These are phyloP conservation scores for Nephrotoma guestfalica DNA, from an alignment of 2,888 invertebrate species.

Conservation along the genomic window DNA sequence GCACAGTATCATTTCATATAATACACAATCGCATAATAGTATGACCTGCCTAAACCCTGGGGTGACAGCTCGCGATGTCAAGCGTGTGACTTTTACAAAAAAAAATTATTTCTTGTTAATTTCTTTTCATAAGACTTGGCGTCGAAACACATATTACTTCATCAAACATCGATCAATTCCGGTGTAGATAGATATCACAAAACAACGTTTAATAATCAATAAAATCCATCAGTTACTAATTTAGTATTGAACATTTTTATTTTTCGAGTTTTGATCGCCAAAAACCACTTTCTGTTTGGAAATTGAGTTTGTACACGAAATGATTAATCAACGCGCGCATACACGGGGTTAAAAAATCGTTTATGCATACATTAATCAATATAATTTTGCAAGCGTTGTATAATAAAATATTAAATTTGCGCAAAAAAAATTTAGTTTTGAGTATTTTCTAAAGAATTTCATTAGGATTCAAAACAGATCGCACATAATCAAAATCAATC, in stretches of 20 bases:
- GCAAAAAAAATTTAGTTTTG: background rate
- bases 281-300: background rate
- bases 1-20: background rate
- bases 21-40: background rate
- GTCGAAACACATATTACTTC: background rate
- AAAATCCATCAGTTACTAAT: background rate
- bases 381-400: background rate
- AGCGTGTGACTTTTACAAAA: background rate
- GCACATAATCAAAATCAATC: background rate
- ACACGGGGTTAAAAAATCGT: background rate
- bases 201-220: background rate
- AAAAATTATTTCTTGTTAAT: background rate
- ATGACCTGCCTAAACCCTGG: background rate
- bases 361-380: background rate
- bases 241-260: background rate
- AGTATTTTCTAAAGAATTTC: background rate
- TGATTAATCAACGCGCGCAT: background rate
- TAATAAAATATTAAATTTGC: background rate
- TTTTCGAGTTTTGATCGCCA: background rate
- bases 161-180: background rate
- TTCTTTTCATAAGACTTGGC: background rate
- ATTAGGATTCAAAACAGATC: background rate
- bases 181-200: background rate
- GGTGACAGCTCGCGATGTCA: background rate
- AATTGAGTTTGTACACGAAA: background rate